These are phyloP conservation scores for Drosophila incognita DNA, from an alignment of 2,888 invertebrate species.

Conservation along the genomic window DNA sequence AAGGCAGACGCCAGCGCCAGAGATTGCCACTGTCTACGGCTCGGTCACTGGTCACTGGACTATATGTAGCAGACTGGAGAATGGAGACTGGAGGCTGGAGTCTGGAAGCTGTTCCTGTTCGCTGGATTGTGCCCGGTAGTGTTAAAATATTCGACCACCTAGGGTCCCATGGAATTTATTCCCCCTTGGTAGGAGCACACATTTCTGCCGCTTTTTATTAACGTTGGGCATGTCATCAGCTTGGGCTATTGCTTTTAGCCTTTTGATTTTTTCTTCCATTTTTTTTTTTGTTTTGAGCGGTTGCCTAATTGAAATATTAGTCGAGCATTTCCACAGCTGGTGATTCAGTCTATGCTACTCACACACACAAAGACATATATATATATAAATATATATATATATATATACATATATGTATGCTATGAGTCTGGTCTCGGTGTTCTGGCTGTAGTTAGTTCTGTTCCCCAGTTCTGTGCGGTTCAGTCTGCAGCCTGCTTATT, in stretches of 20 bases:
- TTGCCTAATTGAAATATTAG: slow-evolving; percentile 79
- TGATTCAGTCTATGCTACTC: slow-evolving; percentile 61
- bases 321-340: slow-evolving; percentile 53
- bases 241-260: slow-evolving; percentile 57
- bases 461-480: slow-evolving; percentile 50
- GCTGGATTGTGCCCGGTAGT: slow-evolving; percentile 73
- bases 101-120: slow-evolving; percentile 23
- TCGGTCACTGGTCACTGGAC: not conserved
- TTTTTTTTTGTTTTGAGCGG: slow-evolving; percentile 11
- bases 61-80: slow-evolving; percentile 5
- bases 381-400: not conserved
- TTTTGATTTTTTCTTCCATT: slow-evolving; percentile 11
- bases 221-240: slow-evolving; percentile 77
- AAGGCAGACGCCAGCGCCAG: slow-evolving; percentile 81
- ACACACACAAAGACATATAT: not conserved
- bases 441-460: slow-evolving; percentile 33
- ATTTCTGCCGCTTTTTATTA: slow-evolving; percentile 82
- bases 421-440: slow-evolving; percentile 15
- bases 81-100: slow-evolving; percentile 11
- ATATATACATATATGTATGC: not conserved
- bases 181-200: slow-evolving; percentile 55
- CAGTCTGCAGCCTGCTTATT: slow-evolving; percentile 71
- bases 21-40: slow-evolving; percentile 67
- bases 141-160: slow-evolving; percentile 82
- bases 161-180: slow-evolving; percentile 80